Evolutionary conservation across 2,113 vertebrate species (phyloP).

Genomic region (Gulo gulo): DNA sequence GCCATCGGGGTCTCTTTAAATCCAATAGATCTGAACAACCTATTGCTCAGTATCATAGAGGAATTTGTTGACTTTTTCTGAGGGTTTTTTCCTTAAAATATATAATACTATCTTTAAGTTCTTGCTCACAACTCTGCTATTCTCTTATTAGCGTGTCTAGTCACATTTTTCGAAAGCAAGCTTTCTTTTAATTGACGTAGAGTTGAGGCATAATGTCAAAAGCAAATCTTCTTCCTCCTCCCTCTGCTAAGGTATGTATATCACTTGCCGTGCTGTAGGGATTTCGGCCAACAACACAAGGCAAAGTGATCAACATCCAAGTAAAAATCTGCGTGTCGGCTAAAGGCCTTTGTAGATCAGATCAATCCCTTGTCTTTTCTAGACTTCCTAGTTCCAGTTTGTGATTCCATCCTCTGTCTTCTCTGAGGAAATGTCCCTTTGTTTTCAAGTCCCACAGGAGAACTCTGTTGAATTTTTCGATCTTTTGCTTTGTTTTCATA

Average conservation of each 20-base stretch:
- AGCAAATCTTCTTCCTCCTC: neutral
- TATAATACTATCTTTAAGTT: neutral
- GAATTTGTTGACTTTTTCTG: neutral
- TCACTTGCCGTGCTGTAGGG: neutral
- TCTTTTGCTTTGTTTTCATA: neutral
- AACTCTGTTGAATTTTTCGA: neutral
- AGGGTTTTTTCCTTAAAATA: neutral
- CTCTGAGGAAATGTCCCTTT: neutral
- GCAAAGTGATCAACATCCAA: neutral
- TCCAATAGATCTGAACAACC: neutral
- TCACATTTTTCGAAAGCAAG: neutral
- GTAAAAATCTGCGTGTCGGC: neutral
- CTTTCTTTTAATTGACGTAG: neutral
- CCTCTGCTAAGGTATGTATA: neutral
- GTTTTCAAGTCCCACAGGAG: neutral
- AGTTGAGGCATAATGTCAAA: neutral
- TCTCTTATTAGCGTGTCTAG: neutral
- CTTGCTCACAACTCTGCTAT: neutral
- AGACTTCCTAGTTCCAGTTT: neutral
- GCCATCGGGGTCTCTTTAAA: neutral
- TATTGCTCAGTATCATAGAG: neutral
- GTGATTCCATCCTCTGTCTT: neutral
- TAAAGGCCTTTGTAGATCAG: neutral
- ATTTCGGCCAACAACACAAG: neutral
- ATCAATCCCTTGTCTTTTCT: neutral